Evolutionary conservation across 2,797 vertebrate genomes (phyloP).

Genomic region (Syngnathus acus): DNA sequence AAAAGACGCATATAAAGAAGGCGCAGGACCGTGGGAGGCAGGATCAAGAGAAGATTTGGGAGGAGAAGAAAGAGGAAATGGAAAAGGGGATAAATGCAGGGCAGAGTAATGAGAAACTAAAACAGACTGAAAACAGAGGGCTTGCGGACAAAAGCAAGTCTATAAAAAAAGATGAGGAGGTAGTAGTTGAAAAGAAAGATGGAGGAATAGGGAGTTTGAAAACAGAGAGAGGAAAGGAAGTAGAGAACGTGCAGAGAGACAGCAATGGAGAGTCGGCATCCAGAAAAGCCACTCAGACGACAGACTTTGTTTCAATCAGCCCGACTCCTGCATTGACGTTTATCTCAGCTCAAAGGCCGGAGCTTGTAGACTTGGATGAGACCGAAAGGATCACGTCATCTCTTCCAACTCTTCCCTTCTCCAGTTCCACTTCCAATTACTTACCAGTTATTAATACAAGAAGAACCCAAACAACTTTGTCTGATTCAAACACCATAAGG

Average conservation of each 20-base stretch:
- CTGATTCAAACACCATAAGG: slow-evolving; percentile 16
- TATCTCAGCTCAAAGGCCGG: slow-evolving; percentile 17
- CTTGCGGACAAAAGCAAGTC: slow-evolving; percentile 19
- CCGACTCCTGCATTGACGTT: slow-evolving; percentile 25
- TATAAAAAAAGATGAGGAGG: slow-evolving; percentile 31
- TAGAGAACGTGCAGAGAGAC: slow-evolving; percentile 42
- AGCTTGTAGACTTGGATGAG: slow-evolving; percentile 26
- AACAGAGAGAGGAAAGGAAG: slow-evolving; percentile 28
- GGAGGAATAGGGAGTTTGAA: slow-evolving; percentile 17
- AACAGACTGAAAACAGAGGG: slow-evolving; percentile 35
- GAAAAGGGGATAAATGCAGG: slow-evolving; percentile 38
- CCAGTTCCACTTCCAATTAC: slow-evolving; percentile 29
- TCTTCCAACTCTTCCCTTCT: slow-evolving; percentile 27
- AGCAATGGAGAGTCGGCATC: slow-evolving; percentile 36
- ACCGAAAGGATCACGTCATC: slow-evolving; percentile 33
- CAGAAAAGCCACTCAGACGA: slow-evolving; percentile 29
- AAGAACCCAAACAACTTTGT: slow-evolving; percentile 8
- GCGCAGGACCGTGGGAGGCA: slow-evolving; percentile 24
- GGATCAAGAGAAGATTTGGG: slow-evolving; percentile 19
- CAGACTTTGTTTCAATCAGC: slow-evolving; percentile 44
- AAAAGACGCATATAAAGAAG: slow-evolving; percentile 32
- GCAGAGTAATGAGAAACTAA: slow-evolving; percentile 44
- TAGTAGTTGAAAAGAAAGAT: slow-evolving; percentile 13
- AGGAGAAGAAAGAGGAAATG: slow-evolving; percentile 38
- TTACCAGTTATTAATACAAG: slow-evolving; percentile 25